phyloP scores from a whole-genome alignment of 2,113 vertebrate species.

The Macheiramphus alcinus region DNA sequence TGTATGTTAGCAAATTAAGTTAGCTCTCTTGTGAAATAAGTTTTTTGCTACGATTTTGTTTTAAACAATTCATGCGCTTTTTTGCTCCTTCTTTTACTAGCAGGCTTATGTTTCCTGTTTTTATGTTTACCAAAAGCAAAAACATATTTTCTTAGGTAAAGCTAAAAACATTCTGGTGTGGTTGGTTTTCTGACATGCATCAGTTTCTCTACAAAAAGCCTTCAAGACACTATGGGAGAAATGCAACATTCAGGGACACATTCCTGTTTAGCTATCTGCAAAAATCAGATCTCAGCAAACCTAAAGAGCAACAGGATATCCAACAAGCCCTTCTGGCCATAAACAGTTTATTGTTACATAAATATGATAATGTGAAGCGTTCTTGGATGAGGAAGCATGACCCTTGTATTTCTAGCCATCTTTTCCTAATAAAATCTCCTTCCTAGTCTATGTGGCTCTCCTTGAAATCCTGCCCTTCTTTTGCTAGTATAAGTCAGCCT shows the following conservation, averaged over 20 bases:
- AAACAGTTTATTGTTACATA: slow-evolving; percentile 29
- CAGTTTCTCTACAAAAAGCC: background rate
- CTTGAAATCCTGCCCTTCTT: background rate
- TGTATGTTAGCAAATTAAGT: background rate
- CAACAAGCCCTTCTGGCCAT: background rate
- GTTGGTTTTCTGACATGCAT: slow-evolving; percentile 10
- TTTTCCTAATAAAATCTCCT: background rate
- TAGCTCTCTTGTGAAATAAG: background rate
- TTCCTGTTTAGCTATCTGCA: background rate
- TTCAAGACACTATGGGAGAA: background rate
- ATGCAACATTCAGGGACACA: background rate
- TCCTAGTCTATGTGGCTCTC: background rate
- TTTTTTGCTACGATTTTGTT: background rate
- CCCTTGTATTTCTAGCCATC: background rate
- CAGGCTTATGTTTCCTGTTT: background rate
- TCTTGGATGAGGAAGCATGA: background rate
- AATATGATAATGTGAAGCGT: slow-evolving; percentile 1
- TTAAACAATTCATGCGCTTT: background rate
- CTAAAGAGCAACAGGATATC: background rate
- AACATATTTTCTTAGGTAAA: background rate
- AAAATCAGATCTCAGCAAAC: slow-evolving; percentile 6
- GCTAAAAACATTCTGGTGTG: background rate
- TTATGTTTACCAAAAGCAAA: slow-evolving; percentile 6
- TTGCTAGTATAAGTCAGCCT: background rate
- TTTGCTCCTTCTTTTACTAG: background rate